phyloP scores from a whole-genome alignment of 2,888 invertebrate genomes.

The Seira sanloemensis region DNA sequence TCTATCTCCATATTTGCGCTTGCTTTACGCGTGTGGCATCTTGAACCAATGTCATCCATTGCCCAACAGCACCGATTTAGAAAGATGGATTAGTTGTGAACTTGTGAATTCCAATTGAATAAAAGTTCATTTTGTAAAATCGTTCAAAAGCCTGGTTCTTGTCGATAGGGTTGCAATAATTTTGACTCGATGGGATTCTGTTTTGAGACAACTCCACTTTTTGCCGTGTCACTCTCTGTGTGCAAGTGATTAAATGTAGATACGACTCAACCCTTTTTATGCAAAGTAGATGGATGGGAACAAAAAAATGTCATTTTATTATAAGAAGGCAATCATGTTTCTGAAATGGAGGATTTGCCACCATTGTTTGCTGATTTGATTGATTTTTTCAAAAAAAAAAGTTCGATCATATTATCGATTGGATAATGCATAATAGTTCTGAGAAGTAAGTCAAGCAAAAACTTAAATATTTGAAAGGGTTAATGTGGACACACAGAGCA shows the following conservation, averaged over 20 bases:
- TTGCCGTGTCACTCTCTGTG: too few species aligned
- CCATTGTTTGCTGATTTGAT: conserved; percentile 10
- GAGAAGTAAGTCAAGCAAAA: too few species aligned
- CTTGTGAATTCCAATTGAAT: neutral
- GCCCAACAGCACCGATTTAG: neutral
- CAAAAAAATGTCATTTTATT: conserved; percentile 2
- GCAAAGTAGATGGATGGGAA: neutral
- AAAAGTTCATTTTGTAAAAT: neutral
- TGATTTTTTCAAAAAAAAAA: neutral
- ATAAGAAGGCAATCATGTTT: too few species aligned
- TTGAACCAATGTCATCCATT: neutral
- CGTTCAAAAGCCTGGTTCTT: too few species aligned
- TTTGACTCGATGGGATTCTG: neutral
- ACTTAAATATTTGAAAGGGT: too few species aligned
- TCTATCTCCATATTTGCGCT: too few species aligned
- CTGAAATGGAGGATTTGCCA: neutral
- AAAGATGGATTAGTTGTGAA: conserved; percentile 13
- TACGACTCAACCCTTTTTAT: conserved; percentile 7
- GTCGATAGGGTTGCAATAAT: too few species aligned
- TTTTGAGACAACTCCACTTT: neutral
- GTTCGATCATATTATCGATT: neutral
- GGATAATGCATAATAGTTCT: too few species aligned
- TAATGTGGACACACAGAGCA: too few species aligned
- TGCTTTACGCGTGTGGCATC: neutral
- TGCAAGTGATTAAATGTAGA: too few species aligned